These are phyloP conservation scores for Gallinago jamesoni DNA, from an alignment of 2,113 vertebrate species.

Conservation along the genomic window DNA sequence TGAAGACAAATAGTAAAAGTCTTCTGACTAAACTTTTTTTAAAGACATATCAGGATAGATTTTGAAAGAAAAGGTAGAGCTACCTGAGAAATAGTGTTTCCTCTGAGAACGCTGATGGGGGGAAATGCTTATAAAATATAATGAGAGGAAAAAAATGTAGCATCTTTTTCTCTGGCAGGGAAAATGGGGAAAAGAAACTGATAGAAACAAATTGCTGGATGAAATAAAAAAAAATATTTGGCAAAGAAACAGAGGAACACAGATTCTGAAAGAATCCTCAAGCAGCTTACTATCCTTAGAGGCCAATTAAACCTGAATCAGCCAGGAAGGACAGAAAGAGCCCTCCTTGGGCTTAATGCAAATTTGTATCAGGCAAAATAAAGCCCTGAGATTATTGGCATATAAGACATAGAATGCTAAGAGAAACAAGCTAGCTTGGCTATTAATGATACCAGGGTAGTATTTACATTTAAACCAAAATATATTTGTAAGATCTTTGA, in stretches of 20 bases:
- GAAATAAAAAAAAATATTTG: constrained; percentile 44
- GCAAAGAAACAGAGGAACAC: constrained; percentile 55
- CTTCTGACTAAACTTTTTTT: background rate
- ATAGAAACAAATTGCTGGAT: constrained; percentile 34
- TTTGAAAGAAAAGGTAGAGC: background rate
- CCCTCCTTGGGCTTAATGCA: constrained; percentile 40
- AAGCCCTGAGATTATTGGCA: constrained; percentile 35
- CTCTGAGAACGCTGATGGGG: background rate
- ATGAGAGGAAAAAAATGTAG: background rate
- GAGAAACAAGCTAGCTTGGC: constrained; percentile 16
- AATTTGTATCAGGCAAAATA: constrained; percentile 43
- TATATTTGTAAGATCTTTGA: constrained; percentile 50
- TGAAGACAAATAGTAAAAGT: background rate
- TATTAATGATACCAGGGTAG: constrained; percentile 11
- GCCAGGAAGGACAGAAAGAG: constrained; percentile 54
- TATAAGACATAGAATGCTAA: background rate
- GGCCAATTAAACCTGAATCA: constrained; percentile 63
- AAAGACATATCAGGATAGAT: background rate
- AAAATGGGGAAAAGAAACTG: background rate
- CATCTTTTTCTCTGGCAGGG: constrained; percentile 1
- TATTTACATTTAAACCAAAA: constrained; percentile 64
- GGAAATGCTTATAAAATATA: background rate
- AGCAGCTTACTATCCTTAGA: constrained; percentile 53
- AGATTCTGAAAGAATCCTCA: constrained; percentile 43
- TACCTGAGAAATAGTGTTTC: background rate